A percentile compares a stretch with the other conserved stretches of the same genome.
Conservation (phyloP, 1,140 invertebrate genomes). For the Ceratina australensis region DNA sequence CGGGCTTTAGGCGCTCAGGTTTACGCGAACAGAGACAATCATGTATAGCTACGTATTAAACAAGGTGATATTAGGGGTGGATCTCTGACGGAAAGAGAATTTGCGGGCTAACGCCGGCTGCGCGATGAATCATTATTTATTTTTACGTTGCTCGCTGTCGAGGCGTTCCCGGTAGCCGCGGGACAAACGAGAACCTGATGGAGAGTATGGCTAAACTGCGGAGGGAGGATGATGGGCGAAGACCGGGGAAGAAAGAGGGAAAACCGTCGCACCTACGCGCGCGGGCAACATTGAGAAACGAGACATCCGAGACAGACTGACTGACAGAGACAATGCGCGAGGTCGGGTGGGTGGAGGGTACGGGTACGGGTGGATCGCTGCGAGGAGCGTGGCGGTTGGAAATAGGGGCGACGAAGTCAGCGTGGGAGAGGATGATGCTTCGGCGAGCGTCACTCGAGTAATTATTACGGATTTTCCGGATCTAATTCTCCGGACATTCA, state of each 20-base stretch:
- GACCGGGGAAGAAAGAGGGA: conserved; percentile 25
- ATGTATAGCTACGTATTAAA: no score
- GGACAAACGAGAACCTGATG: conserved; percentile 19
- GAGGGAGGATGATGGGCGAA: conserved; percentile 34
- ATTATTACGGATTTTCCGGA: conserved; percentile 80
- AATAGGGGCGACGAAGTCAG: conserved; percentile 40
- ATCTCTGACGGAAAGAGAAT: conserved; percentile 47
- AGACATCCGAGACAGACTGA: conserved; percentile 23
- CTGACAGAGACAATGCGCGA: conserved; percentile 33
- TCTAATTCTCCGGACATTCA: conserved; percentile 79
- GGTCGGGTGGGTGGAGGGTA: no score
- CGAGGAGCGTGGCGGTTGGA: conserved; percentile 26
- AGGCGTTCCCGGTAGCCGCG: conserved; percentile 23
- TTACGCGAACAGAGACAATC: no score
- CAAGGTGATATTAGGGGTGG: conserved; percentile 1
- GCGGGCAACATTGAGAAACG: conserved; percentile 14
- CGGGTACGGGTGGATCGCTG: no score
- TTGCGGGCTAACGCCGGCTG: conserved; percentile 50
- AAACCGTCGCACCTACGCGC: neutral
- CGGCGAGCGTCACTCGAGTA: conserved; percentile 75
- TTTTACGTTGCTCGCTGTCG: conserved; percentile 66
- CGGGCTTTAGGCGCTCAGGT: no score
- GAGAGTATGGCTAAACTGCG: neutral
- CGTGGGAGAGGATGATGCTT: conserved; percentile 66
- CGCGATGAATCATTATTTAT: conserved; percentile 70